A percentile compares a stretch with the other conserved stretches of the same genome.
These are phyloP conservation scores for Heliconius ismenius DNA, from an alignment of 2,888 invertebrate genomes.

Conservation along the genomic window DNA sequence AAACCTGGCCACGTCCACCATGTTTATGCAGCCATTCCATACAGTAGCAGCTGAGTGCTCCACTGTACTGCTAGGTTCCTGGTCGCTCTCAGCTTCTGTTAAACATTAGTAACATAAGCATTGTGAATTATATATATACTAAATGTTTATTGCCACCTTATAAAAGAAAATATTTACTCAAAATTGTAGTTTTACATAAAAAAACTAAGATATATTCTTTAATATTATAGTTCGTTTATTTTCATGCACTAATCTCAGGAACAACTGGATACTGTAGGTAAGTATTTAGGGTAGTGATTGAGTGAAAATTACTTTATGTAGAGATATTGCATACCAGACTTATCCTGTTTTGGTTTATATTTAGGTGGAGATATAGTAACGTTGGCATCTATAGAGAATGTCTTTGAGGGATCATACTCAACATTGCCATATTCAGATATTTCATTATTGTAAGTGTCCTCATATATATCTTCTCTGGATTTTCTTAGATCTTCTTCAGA, in stretches of 20 bases:
- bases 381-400: slow-evolving; percentile 61
- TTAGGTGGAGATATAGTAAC: slow-evolving; percentile 55
- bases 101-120: slow-evolving; percentile 17
- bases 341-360: slow-evolving; percentile 59
- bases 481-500: slow-evolving; percentile 76
- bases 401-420: slow-evolving; percentile 63
- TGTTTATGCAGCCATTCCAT: slow-evolving; percentile 93
- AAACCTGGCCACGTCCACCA: slow-evolving; percentile 95
- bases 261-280: no score
- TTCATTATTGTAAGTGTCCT: slow-evolving; percentile 66
- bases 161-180: neutral
- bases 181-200: no score
- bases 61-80: slow-evolving; percentile 91
- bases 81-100: slow-evolving; percentile 85
- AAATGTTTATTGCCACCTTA: neutral
- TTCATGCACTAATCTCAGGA: no score
- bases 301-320: neutral
- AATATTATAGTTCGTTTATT: no score
- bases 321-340: slow-evolving; percentile 57
- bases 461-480: slow-evolving; percentile 71
- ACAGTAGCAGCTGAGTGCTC: slow-evolving; percentile 77
- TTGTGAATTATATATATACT: neutral
- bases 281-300: no score
- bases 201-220: no score
- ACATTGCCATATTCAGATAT: slow-evolving; percentile 57